Conservation (phyloP, 2,888 invertebrate genomes). For the Sicus ferrugineus region DNA sequence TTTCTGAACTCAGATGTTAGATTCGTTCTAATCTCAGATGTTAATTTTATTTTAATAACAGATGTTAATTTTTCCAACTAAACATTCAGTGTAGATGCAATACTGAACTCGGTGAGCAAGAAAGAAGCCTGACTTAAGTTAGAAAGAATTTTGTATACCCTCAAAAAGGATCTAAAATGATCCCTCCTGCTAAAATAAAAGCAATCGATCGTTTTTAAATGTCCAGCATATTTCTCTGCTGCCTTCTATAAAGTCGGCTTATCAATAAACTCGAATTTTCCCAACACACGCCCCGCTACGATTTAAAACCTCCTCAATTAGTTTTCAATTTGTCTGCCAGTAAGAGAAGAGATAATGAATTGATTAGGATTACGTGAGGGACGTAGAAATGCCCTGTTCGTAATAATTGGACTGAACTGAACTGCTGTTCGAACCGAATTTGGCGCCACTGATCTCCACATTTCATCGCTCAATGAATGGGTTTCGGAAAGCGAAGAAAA, state of each 20-base stretch:
- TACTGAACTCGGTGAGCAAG: too few species aligned
- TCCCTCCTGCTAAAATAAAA: background rate
- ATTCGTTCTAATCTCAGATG: too few species aligned
- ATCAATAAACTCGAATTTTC: background rate
- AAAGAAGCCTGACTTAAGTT: too few species aligned
- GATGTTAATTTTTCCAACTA: too few species aligned
- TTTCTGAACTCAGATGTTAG: too few species aligned
- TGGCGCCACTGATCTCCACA: slow-evolving; percentile 25
- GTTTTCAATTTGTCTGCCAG: slow-evolving; percentile 26
- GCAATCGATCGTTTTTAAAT: background rate
- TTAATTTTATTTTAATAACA: too few species aligned
- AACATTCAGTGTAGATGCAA: too few species aligned
- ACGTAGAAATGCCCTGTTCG: background rate
- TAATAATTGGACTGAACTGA: background rate
- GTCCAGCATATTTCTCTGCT: background rate
- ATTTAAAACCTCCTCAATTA: slow-evolving; percentile 9
- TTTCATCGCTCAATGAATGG: slow-evolving; percentile 26
- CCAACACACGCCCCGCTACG: background rate
- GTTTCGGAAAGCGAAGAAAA: slow-evolving; percentile 32
- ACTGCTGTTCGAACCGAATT: background rate
- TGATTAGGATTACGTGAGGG: background rate
- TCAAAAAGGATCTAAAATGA: too few species aligned
- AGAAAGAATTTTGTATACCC: too few species aligned
- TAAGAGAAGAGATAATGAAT: slow-evolving; percentile 15
- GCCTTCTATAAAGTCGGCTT: background rate